phyloP scores from a whole-genome alignment of 2,797 vertebrate species.

The Poecilia velifera region DNA sequence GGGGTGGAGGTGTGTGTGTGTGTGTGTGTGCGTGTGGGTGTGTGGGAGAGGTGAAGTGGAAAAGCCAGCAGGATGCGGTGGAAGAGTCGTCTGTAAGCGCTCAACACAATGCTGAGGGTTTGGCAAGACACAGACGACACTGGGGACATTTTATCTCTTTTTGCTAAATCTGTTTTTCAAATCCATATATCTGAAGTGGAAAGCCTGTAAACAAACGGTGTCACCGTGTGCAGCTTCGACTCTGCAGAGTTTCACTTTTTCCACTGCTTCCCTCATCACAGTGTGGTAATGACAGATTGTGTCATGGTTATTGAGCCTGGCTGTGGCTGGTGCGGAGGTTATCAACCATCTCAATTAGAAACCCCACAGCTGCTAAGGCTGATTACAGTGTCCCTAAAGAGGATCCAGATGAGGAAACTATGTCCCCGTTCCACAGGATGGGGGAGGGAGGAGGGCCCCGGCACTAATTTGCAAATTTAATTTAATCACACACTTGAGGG shows the following conservation, averaged over 20 bases:
- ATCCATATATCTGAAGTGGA: constrained; percentile 60
- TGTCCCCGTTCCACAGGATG: constrained; percentile 56
- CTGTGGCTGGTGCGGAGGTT: constrained; percentile 73
- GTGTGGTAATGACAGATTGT: constrained; percentile 71
- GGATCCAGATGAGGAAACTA: constrained; percentile 75
- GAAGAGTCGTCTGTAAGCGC: constrained; percentile 56
- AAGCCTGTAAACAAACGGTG: constrained; percentile 66
- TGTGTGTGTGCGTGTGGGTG: background rate
- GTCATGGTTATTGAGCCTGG: constrained; percentile 70
- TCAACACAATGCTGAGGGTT: constrained; percentile 66
- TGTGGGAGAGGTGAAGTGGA: constrained; percentile 20
- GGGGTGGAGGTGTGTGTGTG: constrained; percentile 23
- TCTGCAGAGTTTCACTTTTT: constrained; percentile 58
- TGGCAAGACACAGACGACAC: constrained; percentile 46
- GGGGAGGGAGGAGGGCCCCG: constrained; percentile 33
- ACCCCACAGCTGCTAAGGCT: constrained; percentile 67
- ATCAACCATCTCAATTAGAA: constrained; percentile 79
- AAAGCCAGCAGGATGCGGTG: constrained; percentile 57
- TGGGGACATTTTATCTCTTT: constrained; percentile 60
- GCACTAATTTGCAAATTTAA: constrained; percentile 69
- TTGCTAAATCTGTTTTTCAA: constrained; percentile 66
- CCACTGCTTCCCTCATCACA: constrained; percentile 52
- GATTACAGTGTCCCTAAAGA: constrained; percentile 72
- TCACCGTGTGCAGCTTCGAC: constrained; percentile 45
- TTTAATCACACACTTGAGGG: constrained; percentile 62